Evolutionary conservation across 2,797 vertebrate species (phyloP).

Genomic region (Helicolenus hilgendorfi): DNA sequence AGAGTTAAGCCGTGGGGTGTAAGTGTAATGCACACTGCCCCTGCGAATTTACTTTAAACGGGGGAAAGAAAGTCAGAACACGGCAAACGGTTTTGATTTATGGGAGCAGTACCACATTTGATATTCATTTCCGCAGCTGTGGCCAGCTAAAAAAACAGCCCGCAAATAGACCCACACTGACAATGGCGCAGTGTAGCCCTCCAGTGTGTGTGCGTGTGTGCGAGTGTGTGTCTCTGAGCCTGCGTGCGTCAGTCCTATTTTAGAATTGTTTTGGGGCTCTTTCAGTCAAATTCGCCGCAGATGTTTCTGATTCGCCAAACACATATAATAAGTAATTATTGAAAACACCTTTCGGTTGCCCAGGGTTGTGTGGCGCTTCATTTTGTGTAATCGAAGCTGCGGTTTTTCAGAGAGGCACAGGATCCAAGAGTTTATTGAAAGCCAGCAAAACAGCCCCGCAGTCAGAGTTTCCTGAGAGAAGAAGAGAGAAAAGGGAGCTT

Average conservation of each 20-base stretch:
- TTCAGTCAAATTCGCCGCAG: constrained; percentile 83
- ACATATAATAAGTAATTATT: constrained; percentile 89
- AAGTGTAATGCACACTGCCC: constrained; percentile 78
- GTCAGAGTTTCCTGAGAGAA: constrained; percentile 80
- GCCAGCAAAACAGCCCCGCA: constrained; percentile 75
- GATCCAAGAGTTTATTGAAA: constrained; percentile 81
- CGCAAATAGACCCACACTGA: constrained; percentile 83
- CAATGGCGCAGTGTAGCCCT: constrained; percentile 81
- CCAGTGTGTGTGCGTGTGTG: constrained; percentile 60
- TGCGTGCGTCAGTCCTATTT: constrained; percentile 88
- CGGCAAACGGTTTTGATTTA: constrained; percentile 88
- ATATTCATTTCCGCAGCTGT: constrained; percentile 90
- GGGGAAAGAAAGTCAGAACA: constrained; percentile 82
- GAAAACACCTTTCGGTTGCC: constrained; percentile 88
- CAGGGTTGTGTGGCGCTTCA: constrained; percentile 76
- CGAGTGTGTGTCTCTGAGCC: constrained; percentile 60
- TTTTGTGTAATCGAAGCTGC: constrained; percentile 85
- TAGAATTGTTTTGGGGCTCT: constrained; percentile 85
- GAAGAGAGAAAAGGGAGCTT: constrained; percentile 62
- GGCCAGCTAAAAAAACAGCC: constrained; percentile 89
- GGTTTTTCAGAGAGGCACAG: constrained; percentile 63
- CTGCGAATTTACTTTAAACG: constrained; percentile 78
- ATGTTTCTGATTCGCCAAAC: constrained; percentile 87
- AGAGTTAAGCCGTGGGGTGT: constrained; percentile 70
- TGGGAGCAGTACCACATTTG: constrained; percentile 87